phyloP scores from a whole-genome alignment of 1,140 invertebrate species.

The Euura saliciscinereae region DNA sequence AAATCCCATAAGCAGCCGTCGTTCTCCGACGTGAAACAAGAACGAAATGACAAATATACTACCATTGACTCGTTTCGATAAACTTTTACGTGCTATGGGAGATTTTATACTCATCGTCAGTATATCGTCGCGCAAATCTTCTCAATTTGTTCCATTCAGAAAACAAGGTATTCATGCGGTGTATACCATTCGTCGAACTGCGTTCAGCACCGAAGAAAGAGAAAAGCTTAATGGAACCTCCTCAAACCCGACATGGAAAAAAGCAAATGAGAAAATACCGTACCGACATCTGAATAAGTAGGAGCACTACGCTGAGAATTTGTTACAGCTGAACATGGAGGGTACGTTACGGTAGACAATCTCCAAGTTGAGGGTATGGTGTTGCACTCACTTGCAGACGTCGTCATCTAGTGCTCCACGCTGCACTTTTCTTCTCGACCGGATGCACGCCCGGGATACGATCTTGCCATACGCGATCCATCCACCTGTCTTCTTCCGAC shows the following conservation, averaged over 20 bases:
- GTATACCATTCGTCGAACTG: neutral
- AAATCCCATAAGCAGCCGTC: too few relatives aligned
- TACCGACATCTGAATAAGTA: slow-evolving; percentile 1
- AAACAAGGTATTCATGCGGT: neutral
- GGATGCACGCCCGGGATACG: neutral
- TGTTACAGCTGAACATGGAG: neutral
- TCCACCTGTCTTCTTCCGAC: slow-evolving; percentile 47
- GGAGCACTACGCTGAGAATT: neutral
- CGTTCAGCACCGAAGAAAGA: neutral
- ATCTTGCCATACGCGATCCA: slow-evolving; percentile 3
- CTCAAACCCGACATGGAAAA: neutral
- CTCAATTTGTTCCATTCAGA: neutral
- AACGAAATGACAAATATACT: neutral
- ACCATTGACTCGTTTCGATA: neutral
- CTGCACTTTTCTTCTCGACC: slow-evolving; percentile 22
- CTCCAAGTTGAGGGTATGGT: too few relatives aligned
- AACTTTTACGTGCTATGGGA: too few relatives aligned
- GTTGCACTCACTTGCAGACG: neutral
- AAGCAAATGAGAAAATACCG: neutral
- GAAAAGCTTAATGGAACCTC: neutral
- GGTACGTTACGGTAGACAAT: too few relatives aligned
- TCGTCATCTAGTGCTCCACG: slow-evolving; percentile 17
- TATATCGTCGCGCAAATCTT: too few relatives aligned
- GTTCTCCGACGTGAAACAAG: neutral
- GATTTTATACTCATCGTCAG: too few relatives aligned